Conservation (phyloP, 2,797 vertebrate species). For the Eleutherodactylus coqui region DNA sequence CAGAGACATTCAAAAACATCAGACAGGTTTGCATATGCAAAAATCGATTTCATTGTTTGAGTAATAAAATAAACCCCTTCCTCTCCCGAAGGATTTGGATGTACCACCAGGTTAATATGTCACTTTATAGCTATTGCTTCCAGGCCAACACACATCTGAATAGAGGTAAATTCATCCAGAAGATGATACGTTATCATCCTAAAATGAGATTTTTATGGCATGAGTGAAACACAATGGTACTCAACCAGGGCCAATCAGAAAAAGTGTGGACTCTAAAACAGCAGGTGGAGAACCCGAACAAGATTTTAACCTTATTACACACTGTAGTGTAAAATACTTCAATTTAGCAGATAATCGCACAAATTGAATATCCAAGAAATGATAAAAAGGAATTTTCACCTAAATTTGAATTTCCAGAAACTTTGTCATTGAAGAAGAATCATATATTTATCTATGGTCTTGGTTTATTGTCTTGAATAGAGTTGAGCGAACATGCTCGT, state of each 20-base stretch:
- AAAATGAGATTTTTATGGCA: not conserved
- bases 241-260: not conserved
- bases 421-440: not conserved
- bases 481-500: too few relatives aligned
- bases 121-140: not conserved
- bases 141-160: not conserved
- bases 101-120: not conserved
- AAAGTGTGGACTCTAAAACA: not conserved
- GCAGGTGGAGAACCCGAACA: not conserved
- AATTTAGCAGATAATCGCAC: not conserved
- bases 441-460: too few relatives aligned
- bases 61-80: not conserved
- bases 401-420: not conserved
- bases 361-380: not conserved
- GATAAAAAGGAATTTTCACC: not conserved
- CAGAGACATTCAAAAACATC: conserved; percentile 15
- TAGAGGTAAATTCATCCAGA: not conserved
- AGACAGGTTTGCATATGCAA: not conserved
- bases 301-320: not conserved
- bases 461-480: too few relatives aligned
- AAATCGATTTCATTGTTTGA: not conserved
- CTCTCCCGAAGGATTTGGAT: too few relatives aligned
- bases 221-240: not conserved
- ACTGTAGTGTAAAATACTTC: too few relatives aligned
- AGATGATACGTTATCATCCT: not conserved